phyloP scores from a whole-genome alignment of 2,113 vertebrate species.

The Vulpes ferrilata region DNA sequence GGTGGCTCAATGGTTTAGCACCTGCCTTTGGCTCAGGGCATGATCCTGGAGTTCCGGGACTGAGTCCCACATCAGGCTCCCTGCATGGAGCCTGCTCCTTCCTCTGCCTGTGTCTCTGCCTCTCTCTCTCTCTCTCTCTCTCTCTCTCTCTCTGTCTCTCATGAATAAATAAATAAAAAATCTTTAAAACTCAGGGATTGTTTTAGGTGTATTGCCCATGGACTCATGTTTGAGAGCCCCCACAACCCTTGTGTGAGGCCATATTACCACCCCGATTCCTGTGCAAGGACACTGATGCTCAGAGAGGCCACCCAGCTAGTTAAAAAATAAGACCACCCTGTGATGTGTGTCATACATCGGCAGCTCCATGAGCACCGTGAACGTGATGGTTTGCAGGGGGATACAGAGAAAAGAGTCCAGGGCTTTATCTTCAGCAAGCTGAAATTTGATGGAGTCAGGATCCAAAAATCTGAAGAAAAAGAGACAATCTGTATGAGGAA shows the following conservation, averaged over 20 bases:
- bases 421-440: not conserved
- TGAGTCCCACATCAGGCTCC: no score
- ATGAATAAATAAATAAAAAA: no score
- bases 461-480: not conserved
- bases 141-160: no score
- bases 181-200: not conserved
- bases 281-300: not conserved
- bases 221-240: not conserved
- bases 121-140: no score
- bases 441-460: not conserved
- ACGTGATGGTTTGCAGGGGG: not conserved
- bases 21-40: no score
- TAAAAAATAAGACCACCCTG: not conserved
- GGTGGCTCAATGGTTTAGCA: no score
- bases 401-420: not conserved
- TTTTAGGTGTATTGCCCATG: not conserved
- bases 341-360: fast-evolving
- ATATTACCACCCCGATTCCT: not conserved
- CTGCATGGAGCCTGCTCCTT: no score
- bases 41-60: no score
- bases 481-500: not conserved
- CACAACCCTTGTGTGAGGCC: not conserved
- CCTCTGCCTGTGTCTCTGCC: no score
- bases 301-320: not conserved
- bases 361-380: not conserved